Base-by-base conservation (phyloP, 2,797 vertebrate species). In the Nothura maculosa region DNA sequence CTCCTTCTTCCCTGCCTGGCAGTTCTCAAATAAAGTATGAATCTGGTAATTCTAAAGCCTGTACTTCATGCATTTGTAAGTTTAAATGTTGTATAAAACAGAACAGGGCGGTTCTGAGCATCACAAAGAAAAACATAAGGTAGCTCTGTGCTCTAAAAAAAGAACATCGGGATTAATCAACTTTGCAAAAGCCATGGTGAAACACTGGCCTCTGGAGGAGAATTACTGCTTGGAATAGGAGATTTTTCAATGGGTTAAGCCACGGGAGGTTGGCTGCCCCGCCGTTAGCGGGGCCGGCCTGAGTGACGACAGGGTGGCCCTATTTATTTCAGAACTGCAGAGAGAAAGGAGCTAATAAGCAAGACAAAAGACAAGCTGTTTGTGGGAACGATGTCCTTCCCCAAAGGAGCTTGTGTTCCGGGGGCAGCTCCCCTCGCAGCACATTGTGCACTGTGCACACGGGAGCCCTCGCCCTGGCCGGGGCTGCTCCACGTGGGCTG, bases 161-260 rank as follows among this genome's bases (percentile, higher is more conserved):
- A 21, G 70, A 69, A 1, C 30, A 22, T 48, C 2, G 2, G 7
- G n/a, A 10, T 42, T 43, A 30, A 50, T 11, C 22, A 34, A 6
- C 52, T 70, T 45, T 18, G 27, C 32, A 69, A 0, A 57, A 87
- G 16, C 0, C 28, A 24, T 0, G 36, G 2, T 3, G 2, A n/a
- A 34, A 9, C 36, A 4, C 3, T 68, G 82, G 19, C 6, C 1
- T 42, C 40, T 85, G 30, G 27, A 0, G 3, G 4, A 61, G 61
- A 70, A 22, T 36, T 18, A 9, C 28, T 47, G 48, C 64, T 54
- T 52, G 79, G 14, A 57, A 74, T 18, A 1, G 11, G 73, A 32
- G 27, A 18, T 72, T 69, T 62, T 79, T 25, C 63, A 38, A 3
- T 47, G 63, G 25, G 17, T 76, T 10, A 8, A 89, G 57, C 9